Evolutionary conservation across 2,888 invertebrate species (phyloP).

Genomic region (Drosophila atripex): DNA sequence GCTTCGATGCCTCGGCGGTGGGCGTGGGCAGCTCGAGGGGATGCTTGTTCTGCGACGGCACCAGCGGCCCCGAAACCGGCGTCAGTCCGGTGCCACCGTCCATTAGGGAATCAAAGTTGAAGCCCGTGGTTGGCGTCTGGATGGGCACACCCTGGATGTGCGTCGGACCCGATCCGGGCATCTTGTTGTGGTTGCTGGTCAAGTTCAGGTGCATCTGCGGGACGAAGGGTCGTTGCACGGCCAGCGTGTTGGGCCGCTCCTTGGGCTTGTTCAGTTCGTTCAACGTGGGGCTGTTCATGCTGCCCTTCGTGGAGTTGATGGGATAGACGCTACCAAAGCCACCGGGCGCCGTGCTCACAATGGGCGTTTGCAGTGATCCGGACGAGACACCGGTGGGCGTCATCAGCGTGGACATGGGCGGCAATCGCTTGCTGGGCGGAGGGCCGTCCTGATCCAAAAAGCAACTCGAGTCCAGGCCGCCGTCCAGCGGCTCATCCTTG

Average conservation of each 20-base stretch:
- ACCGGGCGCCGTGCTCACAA: slow-evolving; percentile 76
- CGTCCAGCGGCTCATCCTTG: slow-evolving; percentile 78
- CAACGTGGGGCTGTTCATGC: slow-evolving; percentile 61
- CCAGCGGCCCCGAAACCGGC: slow-evolving; percentile 90
- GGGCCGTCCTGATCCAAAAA: slow-evolving; percentile 81
- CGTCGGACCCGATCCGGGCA: slow-evolving; percentile 82
- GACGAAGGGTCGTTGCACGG: slow-evolving; percentile 85
- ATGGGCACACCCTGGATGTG: slow-evolving; percentile 92
- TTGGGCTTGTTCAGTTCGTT: slow-evolving; percentile 79
- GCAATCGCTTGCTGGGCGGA: slow-evolving; percentile 81
- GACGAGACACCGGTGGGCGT: slow-evolving; percentile 80
- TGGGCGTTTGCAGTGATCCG: slow-evolving; percentile 83
- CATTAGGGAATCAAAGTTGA: slow-evolving; percentile 96
- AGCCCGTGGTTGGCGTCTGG: slow-evolving; percentile 94
- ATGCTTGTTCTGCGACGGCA: slow-evolving; percentile 89
- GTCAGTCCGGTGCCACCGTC: slow-evolving; percentile 96
- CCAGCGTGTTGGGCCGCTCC: slow-evolving; percentile 89
- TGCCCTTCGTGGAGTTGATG: slow-evolving; percentile 34
- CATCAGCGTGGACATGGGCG: slow-evolving; percentile 82
- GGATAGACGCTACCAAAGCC: slow-evolving; percentile 56
- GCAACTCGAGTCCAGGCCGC: slow-evolving; percentile 74
- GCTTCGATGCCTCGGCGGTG: slow-evolving; percentile 89
- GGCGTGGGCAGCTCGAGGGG: slow-evolving; percentile 90
- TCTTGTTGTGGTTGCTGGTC: slow-evolving; percentile 12
- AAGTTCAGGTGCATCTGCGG: slow-evolving; percentile 83